phyloP scores from a whole-genome alignment of 2,113 vertebrate genomes.

The Nyctereutes procyonoides region DNA sequence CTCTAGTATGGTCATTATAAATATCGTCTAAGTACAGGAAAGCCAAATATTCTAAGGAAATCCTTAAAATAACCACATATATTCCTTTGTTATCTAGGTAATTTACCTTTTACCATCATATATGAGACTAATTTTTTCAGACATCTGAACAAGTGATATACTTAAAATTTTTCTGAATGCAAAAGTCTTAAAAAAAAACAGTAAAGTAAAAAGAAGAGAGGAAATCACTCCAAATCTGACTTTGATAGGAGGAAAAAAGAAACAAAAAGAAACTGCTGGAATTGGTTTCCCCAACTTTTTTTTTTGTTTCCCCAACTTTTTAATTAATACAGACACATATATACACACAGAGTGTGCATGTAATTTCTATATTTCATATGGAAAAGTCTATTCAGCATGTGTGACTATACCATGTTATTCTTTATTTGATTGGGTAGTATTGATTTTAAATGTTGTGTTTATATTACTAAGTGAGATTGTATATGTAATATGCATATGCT shows the following conservation, averaged over 20 bases:
- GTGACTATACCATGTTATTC: background rate
- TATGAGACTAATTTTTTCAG: background rate
- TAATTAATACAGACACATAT: background rate
- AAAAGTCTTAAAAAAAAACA: background rate
- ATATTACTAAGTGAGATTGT: background rate
- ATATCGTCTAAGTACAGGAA: background rate
- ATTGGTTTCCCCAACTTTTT: background rate
- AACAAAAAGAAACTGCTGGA: background rate
- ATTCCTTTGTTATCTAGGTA: conserved; percentile 16
- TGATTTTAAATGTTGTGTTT: background rate
- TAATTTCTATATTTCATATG: background rate
- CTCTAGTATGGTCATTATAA: background rate
- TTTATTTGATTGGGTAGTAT: background rate
- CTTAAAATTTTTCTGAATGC: background rate
- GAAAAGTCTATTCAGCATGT: background rate
- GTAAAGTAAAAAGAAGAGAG: background rate
- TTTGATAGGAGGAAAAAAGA: background rate
- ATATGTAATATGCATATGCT: background rate
- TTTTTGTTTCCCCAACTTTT: background rate
- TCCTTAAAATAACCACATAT: background rate
- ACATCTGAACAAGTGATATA: background rate
- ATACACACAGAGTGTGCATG: background rate
- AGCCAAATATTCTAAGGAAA: background rate
- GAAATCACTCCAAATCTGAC: background rate
- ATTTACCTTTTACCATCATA: background rate